Base-by-base conservation (phyloP, 2,888 invertebrate species). In the Ophion costatus region DNA sequence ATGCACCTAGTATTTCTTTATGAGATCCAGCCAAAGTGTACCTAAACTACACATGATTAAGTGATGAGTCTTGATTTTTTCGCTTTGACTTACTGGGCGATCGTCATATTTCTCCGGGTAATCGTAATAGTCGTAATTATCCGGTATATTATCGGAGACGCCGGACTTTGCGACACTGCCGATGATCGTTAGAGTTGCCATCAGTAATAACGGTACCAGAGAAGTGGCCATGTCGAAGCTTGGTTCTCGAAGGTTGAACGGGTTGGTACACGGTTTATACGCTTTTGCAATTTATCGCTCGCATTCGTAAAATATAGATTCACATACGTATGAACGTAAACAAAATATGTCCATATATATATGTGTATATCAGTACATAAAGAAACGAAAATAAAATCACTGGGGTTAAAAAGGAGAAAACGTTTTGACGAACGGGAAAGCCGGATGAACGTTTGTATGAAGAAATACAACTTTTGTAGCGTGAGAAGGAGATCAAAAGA, bases 41-140 rank as follows among this genome's bases (percentile, higher is more conserved):
- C 33, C 33, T 66, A 66, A 38, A 38, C 14, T 17, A 56, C 9
- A 56, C 20, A 33, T 4, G 42, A 33, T 33, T 1, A 11, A 17
- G 11, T 11, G 22, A 11, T 20, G 3, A 20, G 14, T 67, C 45
- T 56, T 59, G 0, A 51, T 56, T 14, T 11, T 22, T 57, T 22
- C 14, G 17, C n/a, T 2, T 80, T 17, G 45, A 88, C 88, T 88
- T 38, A 88, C 88, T 75, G 88, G 88, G 86, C 87, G 86, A 29
- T 86, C 86, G 67, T 88, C 85, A 76, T 85, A 85, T 57, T 87
- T 88, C 10, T 64, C 82, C 17, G 86, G 61, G 79, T 87, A 87
- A 84, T 88, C 88, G 42, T 84, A 84, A 66, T 88, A 88, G 69
- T 88, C 88, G 71, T 86, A 88, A 67, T 85, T 83, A 76, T 85